A percentile compares a stretch with the other conserved stretches of the same genome.
Evolutionary conservation across 2,888 invertebrate genomes (phyloP).

Genomic region (Hyles lineata): DNA sequence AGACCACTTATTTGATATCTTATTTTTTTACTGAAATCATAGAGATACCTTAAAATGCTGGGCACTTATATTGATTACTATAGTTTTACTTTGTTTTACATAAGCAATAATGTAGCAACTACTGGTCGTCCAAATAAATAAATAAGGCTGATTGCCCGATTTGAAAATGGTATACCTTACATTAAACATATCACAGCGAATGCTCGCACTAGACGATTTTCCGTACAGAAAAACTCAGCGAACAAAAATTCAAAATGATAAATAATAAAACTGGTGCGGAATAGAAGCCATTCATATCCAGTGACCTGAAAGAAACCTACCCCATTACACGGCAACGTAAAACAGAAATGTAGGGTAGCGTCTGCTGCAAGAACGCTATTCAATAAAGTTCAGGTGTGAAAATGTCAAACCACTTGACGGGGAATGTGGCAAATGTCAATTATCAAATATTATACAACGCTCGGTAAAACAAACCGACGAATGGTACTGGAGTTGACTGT

Average conservation of each 20-base stretch:
- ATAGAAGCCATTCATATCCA: background rate
- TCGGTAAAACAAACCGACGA: background rate
- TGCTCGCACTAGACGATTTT: background rate
- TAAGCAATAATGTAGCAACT: too few relatives aligned
- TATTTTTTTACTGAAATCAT: too few relatives aligned
- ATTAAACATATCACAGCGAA: too few relatives aligned
- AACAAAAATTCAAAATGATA: constrained; percentile 23
- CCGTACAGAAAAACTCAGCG: background rate
- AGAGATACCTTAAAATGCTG: too few relatives aligned
- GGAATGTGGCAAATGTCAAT: constrained; percentile 32
- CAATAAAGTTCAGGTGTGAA: constrained; percentile 38
- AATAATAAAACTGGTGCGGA: background rate
- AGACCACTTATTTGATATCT: background rate
- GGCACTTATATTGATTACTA: too few relatives aligned
- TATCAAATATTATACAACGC: constrained; percentile 30
- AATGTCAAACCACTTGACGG: constrained; percentile 38
- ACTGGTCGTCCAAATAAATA: too few relatives aligned
- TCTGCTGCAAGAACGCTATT: constrained; percentile 32
- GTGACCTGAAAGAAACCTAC: constrained; percentile 17
- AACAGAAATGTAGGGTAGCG: constrained; percentile 14
- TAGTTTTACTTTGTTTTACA: too few relatives aligned
- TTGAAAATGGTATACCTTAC: background rate
- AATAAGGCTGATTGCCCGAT: too few relatives aligned
- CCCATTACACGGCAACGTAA: constrained; percentile 7
- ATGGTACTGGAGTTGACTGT: too few relatives aligned